These are phyloP conservation scores for Anguilla japonica DNA, from an alignment of 2,113 vertebrate species.

Conservation along the genomic window DNA sequence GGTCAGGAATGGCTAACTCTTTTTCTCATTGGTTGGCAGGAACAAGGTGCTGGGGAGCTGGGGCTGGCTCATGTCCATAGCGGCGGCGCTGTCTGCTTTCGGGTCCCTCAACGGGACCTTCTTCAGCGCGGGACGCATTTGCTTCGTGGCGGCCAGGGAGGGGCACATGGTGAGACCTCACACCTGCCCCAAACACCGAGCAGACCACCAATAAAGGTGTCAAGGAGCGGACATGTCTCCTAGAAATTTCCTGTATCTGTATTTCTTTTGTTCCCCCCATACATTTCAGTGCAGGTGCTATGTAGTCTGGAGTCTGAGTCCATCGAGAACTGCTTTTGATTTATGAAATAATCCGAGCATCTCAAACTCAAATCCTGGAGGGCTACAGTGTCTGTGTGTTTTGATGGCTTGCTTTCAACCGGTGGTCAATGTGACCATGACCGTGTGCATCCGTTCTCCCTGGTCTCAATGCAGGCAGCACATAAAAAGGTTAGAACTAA, in stretches of 20 bases:
- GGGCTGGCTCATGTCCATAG: slow-evolving; percentile 85
- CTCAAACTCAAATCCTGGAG: too few relatives aligned
- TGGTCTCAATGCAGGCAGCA: too few relatives aligned
- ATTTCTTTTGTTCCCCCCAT: too few relatives aligned
- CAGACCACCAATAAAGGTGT: neutral
- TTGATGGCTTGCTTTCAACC: too few relatives aligned
- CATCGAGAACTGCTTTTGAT: too few relatives aligned
- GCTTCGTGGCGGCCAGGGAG: slow-evolving; percentile 85
- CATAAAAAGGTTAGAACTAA: too few relatives aligned
- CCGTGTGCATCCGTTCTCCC: too few relatives aligned
- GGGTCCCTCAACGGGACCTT: slow-evolving; percentile 79
- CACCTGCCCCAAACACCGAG: neutral
- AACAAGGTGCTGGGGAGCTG: slow-evolving; percentile 82
- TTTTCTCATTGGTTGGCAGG: slow-evolving; percentile 53
- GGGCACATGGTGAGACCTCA: slow-evolving; percentile 80
- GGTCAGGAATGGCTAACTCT: neutral
- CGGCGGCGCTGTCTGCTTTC: slow-evolving; percentile 80
- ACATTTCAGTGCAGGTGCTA: too few relatives aligned
- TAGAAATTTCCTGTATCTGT: neutral
- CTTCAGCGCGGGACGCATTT: slow-evolving; percentile 78
- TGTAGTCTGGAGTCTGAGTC: too few relatives aligned
- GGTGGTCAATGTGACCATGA: too few relatives aligned
- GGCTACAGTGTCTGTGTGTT: too few relatives aligned
- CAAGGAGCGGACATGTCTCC: neutral
- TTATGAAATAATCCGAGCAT: too few relatives aligned